Percentiles rank a stretch among this genome's conserved stretches.
phyloP scores from a whole-genome alignment of 2,888 invertebrate genomes.

The Rhodophaea formosa region DNA sequence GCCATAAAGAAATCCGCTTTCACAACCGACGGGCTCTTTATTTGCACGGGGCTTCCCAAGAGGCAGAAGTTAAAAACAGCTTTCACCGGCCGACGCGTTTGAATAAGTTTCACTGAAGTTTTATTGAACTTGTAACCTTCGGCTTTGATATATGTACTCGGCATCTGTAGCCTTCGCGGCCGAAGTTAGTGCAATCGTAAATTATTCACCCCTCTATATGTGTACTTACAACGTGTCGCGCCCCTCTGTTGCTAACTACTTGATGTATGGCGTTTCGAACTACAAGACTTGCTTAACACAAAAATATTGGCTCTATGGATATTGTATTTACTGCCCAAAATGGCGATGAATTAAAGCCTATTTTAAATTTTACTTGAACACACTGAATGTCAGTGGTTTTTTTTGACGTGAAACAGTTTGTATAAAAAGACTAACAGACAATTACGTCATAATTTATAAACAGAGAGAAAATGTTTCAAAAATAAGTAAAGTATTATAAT shows the following conservation, averaged over 20 bases:
- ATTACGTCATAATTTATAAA: no score
- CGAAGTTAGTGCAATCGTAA: slow-evolving; percentile 56
- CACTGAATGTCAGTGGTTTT: no score
- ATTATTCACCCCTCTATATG: slow-evolving; percentile 52
- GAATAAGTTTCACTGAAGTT: slow-evolving; percentile 59
- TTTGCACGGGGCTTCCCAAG: slow-evolving; percentile 68
- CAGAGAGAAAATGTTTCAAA: no score
- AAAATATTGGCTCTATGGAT: background rate
- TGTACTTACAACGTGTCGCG: slow-evolving; percentile 42
- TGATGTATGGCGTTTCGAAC: slow-evolving; percentile 25
- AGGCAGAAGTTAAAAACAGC: slow-evolving; percentile 77
- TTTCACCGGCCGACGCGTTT: slow-evolving; percentile 62
- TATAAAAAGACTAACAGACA: no score
- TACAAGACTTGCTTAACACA: slow-evolving; percentile 27
- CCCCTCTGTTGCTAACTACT: slow-evolving; percentile 34
- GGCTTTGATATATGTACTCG: slow-evolving; percentile 30
- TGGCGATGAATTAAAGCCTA: no score
- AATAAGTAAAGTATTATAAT: no score
- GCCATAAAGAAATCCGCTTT: slow-evolving; percentile 54
- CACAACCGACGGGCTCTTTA: slow-evolving; percentile 69
- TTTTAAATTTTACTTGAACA: no score
- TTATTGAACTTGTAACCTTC: slow-evolving; percentile 67
- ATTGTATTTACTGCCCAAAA: background rate
- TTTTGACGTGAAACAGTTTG: no score
- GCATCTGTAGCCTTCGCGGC: slow-evolving; percentile 31